Base-by-base conservation (phyloP, 2,113 vertebrate species). In the Gobius niger region DNA sequence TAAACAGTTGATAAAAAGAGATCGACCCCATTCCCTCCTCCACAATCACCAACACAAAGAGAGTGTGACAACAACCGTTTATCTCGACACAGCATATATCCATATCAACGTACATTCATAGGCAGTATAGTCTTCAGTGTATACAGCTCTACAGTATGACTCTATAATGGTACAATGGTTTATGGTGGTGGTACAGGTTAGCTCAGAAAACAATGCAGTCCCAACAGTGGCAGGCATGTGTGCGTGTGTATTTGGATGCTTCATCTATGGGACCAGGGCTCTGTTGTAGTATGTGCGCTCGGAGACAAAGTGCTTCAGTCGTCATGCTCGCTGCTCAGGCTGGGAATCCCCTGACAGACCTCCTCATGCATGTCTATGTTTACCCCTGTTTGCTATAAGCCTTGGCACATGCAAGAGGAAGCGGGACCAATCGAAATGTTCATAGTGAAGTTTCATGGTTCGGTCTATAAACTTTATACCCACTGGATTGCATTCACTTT, bases 41-140 rank as follows among this genome's bases (percentile, higher is more conserved):
- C 24, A 34, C 24, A 34, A 34, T 34, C 24, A 34, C 24, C 24
- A 34, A 49, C 47, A 13, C 47, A 49, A n/a, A 53, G 51, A 81
- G 34, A 77, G 8, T 42, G 40, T 4, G 40, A 83, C 75, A 78
- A 83, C 75, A 78, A 61, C 52, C 68, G 66, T 67, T 56, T 67
- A 82, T 84, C 91, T 91, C 82, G 80, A 92, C 85, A 92, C 84
- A 87, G 81, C 90, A 90, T 93, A 93, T 54, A 54, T 93, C 91
- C 74, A 67, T 80, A 87, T 91, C 84, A 90, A 89, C 84, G 88
- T 92, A 93, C 93, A 93, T 93, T 93, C 91, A 92, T 90, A 91
- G 87, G 90, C 91, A 93, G 86, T 91, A 93, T 86, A 90, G 83
- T 91, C 88, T 90, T 93, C 93, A 93, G 92, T 93, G 92, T 93